Conservation (phyloP, 2,888 invertebrate genomes). For the Horisme vitalbata region DNA sequence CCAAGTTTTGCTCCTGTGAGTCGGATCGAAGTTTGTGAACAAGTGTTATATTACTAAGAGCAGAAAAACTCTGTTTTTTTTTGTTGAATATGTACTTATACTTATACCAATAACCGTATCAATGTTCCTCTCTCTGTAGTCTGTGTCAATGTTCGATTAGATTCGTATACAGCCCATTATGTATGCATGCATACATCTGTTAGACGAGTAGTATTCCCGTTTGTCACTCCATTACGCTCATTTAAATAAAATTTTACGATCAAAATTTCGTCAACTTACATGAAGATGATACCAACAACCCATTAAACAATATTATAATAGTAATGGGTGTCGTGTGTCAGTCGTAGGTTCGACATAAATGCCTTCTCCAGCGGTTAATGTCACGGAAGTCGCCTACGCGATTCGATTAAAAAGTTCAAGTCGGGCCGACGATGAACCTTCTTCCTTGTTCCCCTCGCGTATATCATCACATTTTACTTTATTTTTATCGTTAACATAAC, state of each 20-base stretch:
- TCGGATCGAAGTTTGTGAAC: slow-evolving; percentile 48
- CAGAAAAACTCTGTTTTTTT: not conserved
- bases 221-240: slow-evolving; percentile 20
- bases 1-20: slow-evolving; percentile 49
- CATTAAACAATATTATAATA: slow-evolving; percentile 51
- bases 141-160: no score
- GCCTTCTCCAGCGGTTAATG: slow-evolving; percentile 46
- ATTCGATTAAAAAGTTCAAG: slow-evolving; percentile 50
- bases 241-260: slow-evolving; percentile 26
- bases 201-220: slow-evolving; percentile 19
- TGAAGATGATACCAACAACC: slow-evolving; percentile 27
- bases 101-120: no score
- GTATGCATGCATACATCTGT: not conserved
- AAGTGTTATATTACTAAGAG: slow-evolving; percentile 53
- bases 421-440: slow-evolving; percentile 26
- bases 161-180: no score
- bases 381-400: slow-evolving; percentile 64
- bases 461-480: slow-evolving; percentile 31
- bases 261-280: slow-evolving; percentile 25
- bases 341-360: slow-evolving; percentile 49
- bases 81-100: not conserved
- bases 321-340: slow-evolving; percentile 57
- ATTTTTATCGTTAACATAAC: slow-evolving; percentile 18
- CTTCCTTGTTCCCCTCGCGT: slow-evolving; percentile 25
- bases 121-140: no score